Evolutionary conservation across 2,113 vertebrate genomes (phyloP).

Genomic region (Protomyctophum bolini): DNA sequence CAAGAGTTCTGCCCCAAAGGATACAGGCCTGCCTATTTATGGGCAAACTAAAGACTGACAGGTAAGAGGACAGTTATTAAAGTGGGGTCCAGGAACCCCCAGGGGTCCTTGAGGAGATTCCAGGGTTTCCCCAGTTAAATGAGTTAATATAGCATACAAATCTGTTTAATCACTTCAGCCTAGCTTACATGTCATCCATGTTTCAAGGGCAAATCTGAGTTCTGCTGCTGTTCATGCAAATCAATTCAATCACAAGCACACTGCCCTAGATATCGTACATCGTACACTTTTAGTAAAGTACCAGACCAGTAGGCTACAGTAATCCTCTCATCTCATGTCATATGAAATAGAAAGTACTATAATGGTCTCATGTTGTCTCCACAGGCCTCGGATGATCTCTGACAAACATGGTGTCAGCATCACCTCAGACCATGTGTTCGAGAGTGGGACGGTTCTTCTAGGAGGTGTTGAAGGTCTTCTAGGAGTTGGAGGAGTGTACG

Average conservation of each 20-base stretch:
- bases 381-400: conserved; percentile 74
- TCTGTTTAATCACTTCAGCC: no score
- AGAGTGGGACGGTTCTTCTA: conserved; percentile 72
- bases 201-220: neutral
- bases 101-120: no score
- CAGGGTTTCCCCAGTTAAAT: no score
- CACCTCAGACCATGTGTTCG: conserved; percentile 41
- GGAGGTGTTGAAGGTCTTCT: conserved; percentile 33
- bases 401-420: conserved; percentile 82
- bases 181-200: neutral
- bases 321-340: neutral
- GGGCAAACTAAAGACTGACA: conserved; percentile 41
- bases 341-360: neutral
- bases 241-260: no score
- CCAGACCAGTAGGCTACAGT: neutral
- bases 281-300: no score
- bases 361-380: conserved; percentile 9
- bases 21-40: conserved; percentile 58
- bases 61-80: conserved; percentile 24
- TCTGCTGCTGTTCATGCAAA: neutral
- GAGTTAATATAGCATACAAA: no score
- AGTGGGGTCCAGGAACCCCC: no score
- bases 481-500: conserved; percentile 29
- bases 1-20: conserved; percentile 45
- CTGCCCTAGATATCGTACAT: no score